phyloP scores from a whole-genome alignment of 2,797 vertebrate genomes.

The Phylloscopus collybita region DNA sequence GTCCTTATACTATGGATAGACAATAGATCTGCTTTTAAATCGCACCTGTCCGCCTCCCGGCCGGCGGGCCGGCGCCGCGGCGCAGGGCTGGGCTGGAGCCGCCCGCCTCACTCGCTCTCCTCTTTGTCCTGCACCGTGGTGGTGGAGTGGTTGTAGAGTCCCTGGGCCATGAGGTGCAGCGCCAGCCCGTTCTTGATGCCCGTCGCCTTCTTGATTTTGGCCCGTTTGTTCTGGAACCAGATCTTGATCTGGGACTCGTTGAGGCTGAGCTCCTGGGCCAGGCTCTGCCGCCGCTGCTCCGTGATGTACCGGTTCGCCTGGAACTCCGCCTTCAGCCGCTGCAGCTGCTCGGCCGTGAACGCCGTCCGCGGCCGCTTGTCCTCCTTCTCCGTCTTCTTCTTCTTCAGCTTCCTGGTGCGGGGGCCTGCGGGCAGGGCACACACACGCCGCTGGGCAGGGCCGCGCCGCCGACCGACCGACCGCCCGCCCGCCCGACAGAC shows the following conservation, averaged over 20 bases:
- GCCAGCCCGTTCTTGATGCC: slow-evolving; percentile 96
- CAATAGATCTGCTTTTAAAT: slow-evolving; percentile 89
- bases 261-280: slow-evolving; percentile 95
- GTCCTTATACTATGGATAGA: slow-evolving; percentile 92
- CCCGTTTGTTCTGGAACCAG: slow-evolving; percentile 98
- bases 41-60: slow-evolving; percentile 82
- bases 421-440: slow-evolving; percentile 84
- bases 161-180: slow-evolving; percentile 97
- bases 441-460: slow-evolving; percentile 54
- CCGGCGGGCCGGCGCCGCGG: slow-evolving; percentile 10
- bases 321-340: slow-evolving; percentile 96
- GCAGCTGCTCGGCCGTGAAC: slow-evolving; percentile 97
- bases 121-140: slow-evolving; percentile 96
- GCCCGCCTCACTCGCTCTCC: slow-evolving; percentile 85
- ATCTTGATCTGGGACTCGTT: slow-evolving; percentile 98
- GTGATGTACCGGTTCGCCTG: slow-evolving; percentile 97
- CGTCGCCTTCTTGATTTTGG: slow-evolving; percentile 95
- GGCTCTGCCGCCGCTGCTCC: slow-evolving; percentile 93
- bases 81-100: slow-evolving; percentile 16
- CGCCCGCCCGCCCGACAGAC: not conserved
- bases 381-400: slow-evolving; percentile 96
- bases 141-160: slow-evolving; percentile 98
- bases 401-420: slow-evolving; percentile 96
- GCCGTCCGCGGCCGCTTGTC: slow-evolving; percentile 96
- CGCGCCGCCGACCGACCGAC: slow-evolving; percentile 22